Percentiles rank a stretch among this genome's conserved stretches.
Conservation (phyloP, 2,113 vertebrate species). For the Eubucco bourcierii region DNA sequence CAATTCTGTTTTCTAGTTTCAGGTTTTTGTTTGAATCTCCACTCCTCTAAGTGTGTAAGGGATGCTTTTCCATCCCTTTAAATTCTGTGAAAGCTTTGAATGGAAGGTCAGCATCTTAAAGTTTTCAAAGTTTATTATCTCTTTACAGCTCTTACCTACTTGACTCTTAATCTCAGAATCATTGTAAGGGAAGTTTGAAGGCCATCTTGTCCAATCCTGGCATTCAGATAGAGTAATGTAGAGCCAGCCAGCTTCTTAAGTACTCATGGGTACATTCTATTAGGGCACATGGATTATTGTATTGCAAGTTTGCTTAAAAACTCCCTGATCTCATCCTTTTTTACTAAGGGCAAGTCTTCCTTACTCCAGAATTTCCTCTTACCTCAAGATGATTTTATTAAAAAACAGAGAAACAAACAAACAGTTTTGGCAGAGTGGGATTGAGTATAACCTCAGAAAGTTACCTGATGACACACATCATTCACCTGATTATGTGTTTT, state of each 20-base stretch:
- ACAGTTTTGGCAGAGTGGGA: neutral
- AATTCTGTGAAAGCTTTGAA: neutral
- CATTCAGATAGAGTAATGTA: too few species aligned
- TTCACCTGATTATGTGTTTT: too few species aligned
- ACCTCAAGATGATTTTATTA: too few species aligned
- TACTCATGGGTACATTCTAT: too few species aligned
- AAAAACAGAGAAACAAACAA: too few species aligned
- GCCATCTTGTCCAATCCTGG: too few species aligned
- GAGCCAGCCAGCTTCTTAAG: too few species aligned
- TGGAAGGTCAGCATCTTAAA: neutral
- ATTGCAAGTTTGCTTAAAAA: neutral
- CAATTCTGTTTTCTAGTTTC: neutral
- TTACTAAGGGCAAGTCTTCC: neutral
- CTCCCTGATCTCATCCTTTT: neutral
- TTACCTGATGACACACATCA: neutral
- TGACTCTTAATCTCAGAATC: neutral
- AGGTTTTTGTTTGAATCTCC: neutral
- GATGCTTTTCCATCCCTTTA: neutral
- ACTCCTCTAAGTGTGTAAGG: neutral
- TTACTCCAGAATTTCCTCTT: neutral
- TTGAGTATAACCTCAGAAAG: neutral
- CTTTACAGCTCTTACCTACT: neutral
- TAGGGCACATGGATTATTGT: neutral
- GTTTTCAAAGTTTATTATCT: neutral
- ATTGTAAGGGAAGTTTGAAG: neutral